A percentile compares a stretch with the other conserved stretches of the same genome.
Conservation (phyloP, 2,797 vertebrate genomes). For the Fundulus diaphanus region DNA sequence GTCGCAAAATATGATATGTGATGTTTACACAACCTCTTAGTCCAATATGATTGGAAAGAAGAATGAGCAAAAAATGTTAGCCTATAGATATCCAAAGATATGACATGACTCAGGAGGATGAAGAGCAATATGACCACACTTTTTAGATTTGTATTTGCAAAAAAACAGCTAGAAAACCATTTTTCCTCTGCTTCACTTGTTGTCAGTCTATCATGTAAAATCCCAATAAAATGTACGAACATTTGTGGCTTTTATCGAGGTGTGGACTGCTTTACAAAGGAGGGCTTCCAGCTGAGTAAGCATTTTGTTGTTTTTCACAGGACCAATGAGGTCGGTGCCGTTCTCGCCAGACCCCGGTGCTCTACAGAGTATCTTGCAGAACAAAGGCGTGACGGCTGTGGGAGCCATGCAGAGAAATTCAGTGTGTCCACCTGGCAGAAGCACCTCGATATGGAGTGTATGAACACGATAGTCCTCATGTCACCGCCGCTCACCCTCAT, state of each 20-base stretch:
- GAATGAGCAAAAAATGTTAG: no score
- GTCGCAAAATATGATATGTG: no score
- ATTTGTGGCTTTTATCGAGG: neutral
- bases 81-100: no score
- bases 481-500: neutral
- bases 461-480: constrained; percentile 1
- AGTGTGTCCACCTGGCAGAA: constrained; percentile 65
- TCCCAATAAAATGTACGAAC: neutral
- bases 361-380: constrained; percentile 73
- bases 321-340: constrained; percentile 32
- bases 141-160: neutral
- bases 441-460: constrained; percentile 76
- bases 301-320: constrained; percentile 15
- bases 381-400: constrained; percentile 61
- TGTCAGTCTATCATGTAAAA: neutral
- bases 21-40: no score
- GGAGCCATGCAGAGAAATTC: constrained; percentile 57
- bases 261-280: neutral
- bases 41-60: no score
- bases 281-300: no score
- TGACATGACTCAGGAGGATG: neutral
- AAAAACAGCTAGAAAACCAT: neutral
- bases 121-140: neutral
- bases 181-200: neutral
- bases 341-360: constrained; percentile 73